These are phyloP conservation scores for Scyliorhinus canicula DNA, from an alignment of 2,797 vertebrate genomes.

Conservation along the genomic window DNA sequence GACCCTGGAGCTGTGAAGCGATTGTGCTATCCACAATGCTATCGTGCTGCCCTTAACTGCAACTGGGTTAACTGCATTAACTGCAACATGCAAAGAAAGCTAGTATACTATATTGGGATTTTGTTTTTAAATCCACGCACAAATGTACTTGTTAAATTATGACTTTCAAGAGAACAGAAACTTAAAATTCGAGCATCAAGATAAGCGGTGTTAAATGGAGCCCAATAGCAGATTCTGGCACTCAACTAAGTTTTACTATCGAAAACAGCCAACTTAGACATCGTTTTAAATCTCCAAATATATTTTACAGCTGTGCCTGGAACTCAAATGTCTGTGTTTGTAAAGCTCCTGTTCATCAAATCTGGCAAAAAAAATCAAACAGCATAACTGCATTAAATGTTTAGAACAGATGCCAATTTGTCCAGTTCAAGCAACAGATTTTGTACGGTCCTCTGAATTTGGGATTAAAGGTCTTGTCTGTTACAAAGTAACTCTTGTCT, in stretches of 20 bases:
- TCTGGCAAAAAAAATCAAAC: constrained; percentile 7
- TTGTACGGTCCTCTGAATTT: neutral
- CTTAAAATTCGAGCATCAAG: neutral
- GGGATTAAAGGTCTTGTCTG: neutral
- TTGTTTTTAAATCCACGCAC: neutral
- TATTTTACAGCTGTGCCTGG: constrained; percentile 19
- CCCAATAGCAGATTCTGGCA: neutral
- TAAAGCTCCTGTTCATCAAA: neutral
- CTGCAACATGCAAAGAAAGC: neutral
- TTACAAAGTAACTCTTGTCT: too few species aligned
- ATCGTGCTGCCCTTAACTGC: too few species aligned
- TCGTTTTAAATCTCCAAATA: constrained; percentile 4
- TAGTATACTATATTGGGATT: neutral
- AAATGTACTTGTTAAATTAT: neutral
- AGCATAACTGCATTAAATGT: neutral
- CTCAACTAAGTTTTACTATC: neutral
- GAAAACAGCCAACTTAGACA: neutral
- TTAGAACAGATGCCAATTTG: constrained; percentile 21
- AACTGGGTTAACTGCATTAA: too few species aligned
- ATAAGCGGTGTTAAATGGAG: neutral
- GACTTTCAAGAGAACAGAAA: neutral
- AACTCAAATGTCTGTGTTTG: neutral
- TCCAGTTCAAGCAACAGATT: constrained; percentile 13
- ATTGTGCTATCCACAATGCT: too few species aligned
- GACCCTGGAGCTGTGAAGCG: too few species aligned